A percentile compares a stretch with the other conserved stretches of the same genome.
These are phyloP conservation scores for Sardinella longiceps DNA, from an alignment of 2,797 vertebrate species.

Conservation along the genomic window DNA sequence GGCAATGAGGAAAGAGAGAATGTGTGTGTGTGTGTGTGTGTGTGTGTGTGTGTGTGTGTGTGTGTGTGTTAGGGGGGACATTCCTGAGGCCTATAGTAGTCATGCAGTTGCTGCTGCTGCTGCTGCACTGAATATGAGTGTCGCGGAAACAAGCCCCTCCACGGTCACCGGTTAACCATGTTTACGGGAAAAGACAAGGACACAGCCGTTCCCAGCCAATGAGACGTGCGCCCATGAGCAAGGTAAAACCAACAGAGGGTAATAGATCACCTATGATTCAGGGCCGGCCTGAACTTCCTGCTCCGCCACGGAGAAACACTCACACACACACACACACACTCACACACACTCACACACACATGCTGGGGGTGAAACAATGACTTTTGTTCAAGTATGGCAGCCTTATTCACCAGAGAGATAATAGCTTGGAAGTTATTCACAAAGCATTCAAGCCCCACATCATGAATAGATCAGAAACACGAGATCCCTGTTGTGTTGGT, in stretches of 20 bases:
- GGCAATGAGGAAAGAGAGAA: conserved; percentile 35
- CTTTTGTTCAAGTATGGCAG: conserved; percentile 19
- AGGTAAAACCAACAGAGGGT: conserved; percentile 23
- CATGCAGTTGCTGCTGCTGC: conserved; percentile 54
- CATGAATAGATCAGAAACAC: conserved; percentile 13
- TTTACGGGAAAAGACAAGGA: conserved; percentile 42
- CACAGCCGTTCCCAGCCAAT: not conserved
- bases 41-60: too few relatives aligned
- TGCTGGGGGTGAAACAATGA: not conserved
- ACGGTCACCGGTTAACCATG: conserved; percentile 65
- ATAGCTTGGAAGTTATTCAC: not conserved
- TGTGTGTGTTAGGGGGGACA: conserved; percentile 62
- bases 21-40: too few relatives aligned
- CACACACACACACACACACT: conserved; percentile 8
- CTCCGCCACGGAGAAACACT: not conserved
- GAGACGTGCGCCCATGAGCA: conserved; percentile 2
- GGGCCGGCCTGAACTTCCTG: conserved; percentile 6
- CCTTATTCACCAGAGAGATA: conserved; percentile 14
- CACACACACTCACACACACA: not conserved
- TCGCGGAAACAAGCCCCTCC: not conserved
- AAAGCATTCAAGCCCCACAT: not conserved
- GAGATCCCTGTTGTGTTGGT: not conserved
- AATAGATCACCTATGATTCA: conserved; percentile 24
- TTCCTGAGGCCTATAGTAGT: conserved; percentile 66
- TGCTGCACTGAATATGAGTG: not conserved